These are phyloP conservation scores for Anarrhichthys ocellatus DNA, from an alignment of 2,113 vertebrate genomes.

Conservation along the genomic window DNA sequence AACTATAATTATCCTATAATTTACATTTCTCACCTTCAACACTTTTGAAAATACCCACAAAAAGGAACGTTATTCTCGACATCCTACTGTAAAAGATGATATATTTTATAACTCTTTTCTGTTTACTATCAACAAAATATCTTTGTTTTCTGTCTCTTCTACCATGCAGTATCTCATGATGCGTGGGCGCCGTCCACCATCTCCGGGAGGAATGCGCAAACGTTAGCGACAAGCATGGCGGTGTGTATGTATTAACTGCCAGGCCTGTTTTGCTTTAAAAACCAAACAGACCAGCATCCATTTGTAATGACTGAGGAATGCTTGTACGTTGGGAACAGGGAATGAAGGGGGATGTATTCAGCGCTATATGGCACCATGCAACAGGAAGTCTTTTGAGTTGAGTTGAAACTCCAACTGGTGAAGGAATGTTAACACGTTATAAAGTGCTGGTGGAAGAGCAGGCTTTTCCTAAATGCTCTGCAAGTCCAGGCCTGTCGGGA, in stretches of 20 bases:
- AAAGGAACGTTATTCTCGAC: background rate
- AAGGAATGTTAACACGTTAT: slow-evolving; percentile 74
- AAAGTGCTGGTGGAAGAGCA: slow-evolving; percentile 69
- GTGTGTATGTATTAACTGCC: slow-evolving; percentile 63
- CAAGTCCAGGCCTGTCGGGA: slow-evolving; percentile 71
- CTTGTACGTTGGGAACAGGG: slow-evolving; percentile 63
- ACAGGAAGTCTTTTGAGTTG: slow-evolving; percentile 58
- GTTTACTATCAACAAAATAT: slow-evolving; percentile 11
- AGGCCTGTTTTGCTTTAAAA: slow-evolving; percentile 77
- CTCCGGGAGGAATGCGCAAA: slow-evolving; percentile 66
- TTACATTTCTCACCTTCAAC: slow-evolving; percentile 24
- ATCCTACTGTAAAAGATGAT: background rate
- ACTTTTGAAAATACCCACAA: background rate
- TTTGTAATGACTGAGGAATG: slow-evolving; percentile 75
- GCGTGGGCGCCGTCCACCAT: slow-evolving; percentile 55
- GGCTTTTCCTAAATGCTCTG: slow-evolving; percentile 76
- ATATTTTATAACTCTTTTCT: background rate
- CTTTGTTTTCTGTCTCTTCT: background rate
- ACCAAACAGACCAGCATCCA: slow-evolving; percentile 67
- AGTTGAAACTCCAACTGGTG: slow-evolving; percentile 53
- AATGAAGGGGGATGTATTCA: slow-evolving; percentile 58
- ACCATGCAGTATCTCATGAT: background rate
- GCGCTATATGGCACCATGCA: slow-evolving; percentile 11
- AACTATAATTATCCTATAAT: slow-evolving; percentile 21
- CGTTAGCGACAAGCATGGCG: slow-evolving; percentile 58